Conservation (phyloP, 2,797 vertebrate species). For the Halcyon chelicuti region DNA sequence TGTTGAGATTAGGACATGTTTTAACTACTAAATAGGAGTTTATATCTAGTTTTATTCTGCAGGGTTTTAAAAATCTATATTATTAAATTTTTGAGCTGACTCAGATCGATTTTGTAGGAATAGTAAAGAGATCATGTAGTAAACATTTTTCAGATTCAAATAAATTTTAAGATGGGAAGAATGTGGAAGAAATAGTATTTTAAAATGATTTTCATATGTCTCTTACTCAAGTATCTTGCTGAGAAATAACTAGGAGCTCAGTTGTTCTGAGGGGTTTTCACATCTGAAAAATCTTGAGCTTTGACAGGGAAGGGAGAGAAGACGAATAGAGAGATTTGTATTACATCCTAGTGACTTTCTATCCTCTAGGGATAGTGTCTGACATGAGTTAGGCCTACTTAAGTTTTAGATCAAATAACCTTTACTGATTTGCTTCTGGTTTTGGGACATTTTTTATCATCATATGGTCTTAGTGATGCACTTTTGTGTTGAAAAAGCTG, state of each 20-base stretch:
- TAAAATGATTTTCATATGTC: neutral
- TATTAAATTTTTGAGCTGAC: neutral
- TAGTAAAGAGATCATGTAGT: neutral
- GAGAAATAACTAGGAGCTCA: neutral
- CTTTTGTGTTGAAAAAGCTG: neutral
- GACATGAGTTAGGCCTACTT: neutral
- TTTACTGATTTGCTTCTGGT: neutral
- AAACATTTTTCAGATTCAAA: neutral
- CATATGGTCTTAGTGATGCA: neutral
- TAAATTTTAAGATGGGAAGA: neutral
- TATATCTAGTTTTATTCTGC: neutral
- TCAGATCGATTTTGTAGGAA: neutral
- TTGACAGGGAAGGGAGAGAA: neutral
- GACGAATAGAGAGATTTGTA: neutral
- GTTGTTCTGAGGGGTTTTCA: neutral
- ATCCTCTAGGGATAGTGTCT: neutral
- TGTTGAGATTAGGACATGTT: neutral
- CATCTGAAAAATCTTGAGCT: neutral
- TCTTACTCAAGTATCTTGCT: neutral
- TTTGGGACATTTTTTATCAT: neutral
- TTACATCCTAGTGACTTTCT: neutral
- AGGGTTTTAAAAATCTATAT: rapidly evolving
- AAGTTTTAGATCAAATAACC: slow-evolving; percentile 2
- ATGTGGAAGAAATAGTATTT: neutral
- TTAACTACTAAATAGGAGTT: neutral